Conservation (phyloP, 2,888 invertebrate genomes). For the Parnassius orleans region DNA sequence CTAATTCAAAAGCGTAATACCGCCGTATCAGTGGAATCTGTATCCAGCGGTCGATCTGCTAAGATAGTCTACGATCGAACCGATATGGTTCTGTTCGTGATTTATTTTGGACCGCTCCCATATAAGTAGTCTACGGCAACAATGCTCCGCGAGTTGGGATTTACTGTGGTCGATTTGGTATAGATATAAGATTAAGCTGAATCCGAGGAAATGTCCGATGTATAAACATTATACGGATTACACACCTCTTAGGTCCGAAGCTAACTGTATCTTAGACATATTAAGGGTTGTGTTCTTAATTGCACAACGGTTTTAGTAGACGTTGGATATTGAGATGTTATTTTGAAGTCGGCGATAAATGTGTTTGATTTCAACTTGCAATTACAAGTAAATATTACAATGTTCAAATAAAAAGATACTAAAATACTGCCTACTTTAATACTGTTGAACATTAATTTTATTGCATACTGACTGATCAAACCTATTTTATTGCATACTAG, state of each 20-base stretch:
- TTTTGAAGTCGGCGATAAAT: no score
- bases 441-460: no score
- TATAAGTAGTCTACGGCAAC: conserved; percentile 74
- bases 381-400: no score
- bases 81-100: conserved; percentile 78
- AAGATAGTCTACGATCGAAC: conserved; percentile 72
- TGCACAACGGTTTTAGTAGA: no score
- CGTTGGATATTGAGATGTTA: no score
- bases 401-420: no score
- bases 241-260: neutral
- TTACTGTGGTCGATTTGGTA: conserved; percentile 76
- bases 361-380: no score
- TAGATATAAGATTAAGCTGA: conserved; percentile 72
- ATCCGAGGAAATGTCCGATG: conserved; percentile 32
- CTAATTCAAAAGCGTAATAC: conserved; percentile 79
- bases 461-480: no score
- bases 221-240: neutral
- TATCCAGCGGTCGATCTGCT: conserved; percentile 59
- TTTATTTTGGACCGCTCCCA: conserved; percentile 76
- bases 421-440: no score
- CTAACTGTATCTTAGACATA: neutral
- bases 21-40: conserved; percentile 61
- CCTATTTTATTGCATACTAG: no score
- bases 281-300: no score
- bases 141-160: conserved; percentile 68